Evolutionary conservation across 1,140 invertebrate genomes (phyloP).

Genomic region (Bicyclus anynana): DNA sequence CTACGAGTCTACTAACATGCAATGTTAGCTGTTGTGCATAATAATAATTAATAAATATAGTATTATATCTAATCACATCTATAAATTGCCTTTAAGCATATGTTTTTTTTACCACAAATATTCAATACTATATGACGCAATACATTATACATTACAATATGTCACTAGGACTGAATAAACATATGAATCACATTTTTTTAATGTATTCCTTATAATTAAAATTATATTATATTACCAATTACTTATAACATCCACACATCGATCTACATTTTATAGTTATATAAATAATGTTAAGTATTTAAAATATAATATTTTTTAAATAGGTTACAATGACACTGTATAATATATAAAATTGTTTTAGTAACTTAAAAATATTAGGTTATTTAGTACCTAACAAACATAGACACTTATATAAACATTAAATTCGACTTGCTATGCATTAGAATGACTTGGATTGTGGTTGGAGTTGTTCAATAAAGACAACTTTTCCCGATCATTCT

Average conservation of each 20-base stretch:
- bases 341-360: no score
- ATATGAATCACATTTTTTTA: conserved; percentile 64
- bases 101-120: conserved; percentile 28
- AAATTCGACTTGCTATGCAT: conserved; percentile 31
- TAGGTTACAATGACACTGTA: neutral
- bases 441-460: neutral
- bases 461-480: no score
- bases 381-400: neutral
- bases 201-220: conserved; percentile 42
- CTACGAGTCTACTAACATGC: conserved; percentile 52
- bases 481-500: no score
- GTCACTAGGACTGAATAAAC: conserved; percentile 41
- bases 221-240: conserved; percentile 26
- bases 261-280: conserved; percentile 25
- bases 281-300: conserved; percentile 21
- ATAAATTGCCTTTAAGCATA: conserved; percentile 40
- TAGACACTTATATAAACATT: conserved; percentile 21
- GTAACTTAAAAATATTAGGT: no score
- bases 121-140: conserved; percentile 35
- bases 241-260: conserved; percentile 35
- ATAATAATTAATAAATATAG: conserved; percentile 37
- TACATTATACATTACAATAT: conserved; percentile 28
- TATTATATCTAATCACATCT: conserved; percentile 38
- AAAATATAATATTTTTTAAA: conserved; percentile 5
- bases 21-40: conserved; percentile 46